Evolutionary conservation across 1,140 invertebrate species (phyloP), one percentile per base, ranked within the genome.

Genomic region (Drosophila persimilis): DNA sequence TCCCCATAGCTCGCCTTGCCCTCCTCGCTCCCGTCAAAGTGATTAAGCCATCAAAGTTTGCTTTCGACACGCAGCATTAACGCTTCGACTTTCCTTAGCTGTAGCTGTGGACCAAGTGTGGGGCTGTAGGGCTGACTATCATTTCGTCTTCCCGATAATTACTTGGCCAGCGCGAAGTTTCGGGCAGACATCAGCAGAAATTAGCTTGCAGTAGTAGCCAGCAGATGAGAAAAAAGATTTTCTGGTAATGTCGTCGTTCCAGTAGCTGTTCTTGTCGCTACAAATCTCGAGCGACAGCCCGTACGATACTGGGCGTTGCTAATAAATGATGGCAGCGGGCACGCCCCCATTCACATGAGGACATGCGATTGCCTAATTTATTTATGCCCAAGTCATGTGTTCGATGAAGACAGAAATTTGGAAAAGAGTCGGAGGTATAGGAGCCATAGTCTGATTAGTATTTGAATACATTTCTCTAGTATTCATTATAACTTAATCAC

Each of bases 11-110:
- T 63, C 41, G 54, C 45, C 29, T 22, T 35, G 47, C 47, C 54
- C 56, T 60, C 8, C 31, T 9, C 5, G 17, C 43, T 26, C 43
- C 72, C 62, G 73, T 70, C 75, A 69, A 73, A 79, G 83, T 89
- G 83, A 88, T 88, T 88, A 88, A 89, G 84, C 75, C 83, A 88
- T 88, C 83, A 88, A 88, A 83, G 79, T 88, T 88, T 88, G 66
- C 78, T 69, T 81, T 73, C 79, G 79, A 88, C 83, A 88, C 79
- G 83, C 75, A 89, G 84, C 83, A 89, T 88, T 88, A 86, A 88
- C 84, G 83, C 83, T 79, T 83, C 72, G 71, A 62, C 83, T 83
- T 81, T 54, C 59, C 81, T 85, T 65, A 57, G 72, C 56, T 77
- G 4, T 26, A 26, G 24, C 4, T 4, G 26, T 44, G 75, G 35